Conservation (phyloP, 1,140 invertebrate species). For the Eumeta japonica region DNA sequence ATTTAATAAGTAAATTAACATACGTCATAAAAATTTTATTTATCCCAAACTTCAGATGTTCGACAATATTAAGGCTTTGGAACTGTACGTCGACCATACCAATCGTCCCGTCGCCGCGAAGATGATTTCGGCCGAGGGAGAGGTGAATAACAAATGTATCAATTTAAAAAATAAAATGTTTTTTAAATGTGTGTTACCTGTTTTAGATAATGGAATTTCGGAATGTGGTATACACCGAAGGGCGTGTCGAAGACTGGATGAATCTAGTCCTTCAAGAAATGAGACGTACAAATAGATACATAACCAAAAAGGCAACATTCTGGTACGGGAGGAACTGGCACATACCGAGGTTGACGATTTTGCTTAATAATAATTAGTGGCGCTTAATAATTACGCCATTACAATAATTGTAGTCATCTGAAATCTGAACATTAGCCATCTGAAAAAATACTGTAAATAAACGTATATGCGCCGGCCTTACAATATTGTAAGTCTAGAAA, state of each 20-base stretch:
- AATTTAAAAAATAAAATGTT: not conserved
- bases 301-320: conserved; percentile 85
- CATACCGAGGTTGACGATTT: conserved; percentile 50
- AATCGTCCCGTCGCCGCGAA: conserved; percentile 68
- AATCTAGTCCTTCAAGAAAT: conserved; percentile 79
- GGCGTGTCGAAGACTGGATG: conserved; percentile 90
- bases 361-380: not conserved
- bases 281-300: conserved; percentile 77
- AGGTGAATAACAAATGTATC: conserved; percentile 52
- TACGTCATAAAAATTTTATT: too few species aligned
- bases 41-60: conserved; percentile 88
- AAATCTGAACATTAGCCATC: too few species aligned
- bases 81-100: conserved; percentile 63
- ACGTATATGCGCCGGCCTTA: too few species aligned
- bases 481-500: too few species aligned
- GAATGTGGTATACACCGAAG: conserved; percentile 59
- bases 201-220: conserved; percentile 73
- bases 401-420: not conserved
- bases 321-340: conserved; percentile 75
- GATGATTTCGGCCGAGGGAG: conserved; percentile 82
- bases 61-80: conserved; percentile 80
- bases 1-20: not conserved
- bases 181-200: not conserved
- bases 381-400: not conserved
- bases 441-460: too few species aligned